phyloP scores from a whole-genome alignment of 2,113 vertebrate genomes.

The Cyprinodon brontotheroides region DNA sequence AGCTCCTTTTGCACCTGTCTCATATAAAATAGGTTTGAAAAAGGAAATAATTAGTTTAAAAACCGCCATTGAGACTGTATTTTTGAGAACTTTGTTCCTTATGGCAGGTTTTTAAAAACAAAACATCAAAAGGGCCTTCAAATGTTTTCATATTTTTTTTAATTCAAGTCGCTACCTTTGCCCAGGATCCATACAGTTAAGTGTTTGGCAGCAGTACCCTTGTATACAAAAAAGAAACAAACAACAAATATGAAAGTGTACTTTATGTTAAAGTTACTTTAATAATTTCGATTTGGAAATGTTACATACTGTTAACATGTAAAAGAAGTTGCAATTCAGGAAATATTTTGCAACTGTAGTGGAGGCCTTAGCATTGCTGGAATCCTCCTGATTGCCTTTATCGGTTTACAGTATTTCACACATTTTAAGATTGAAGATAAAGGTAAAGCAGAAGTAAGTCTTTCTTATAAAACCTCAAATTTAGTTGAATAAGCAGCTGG shows the following conservation, averaged over 20 bases:
- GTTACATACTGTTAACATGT: neutral
- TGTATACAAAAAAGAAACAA: too few relatives aligned
- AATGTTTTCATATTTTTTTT: neutral
- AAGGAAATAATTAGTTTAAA: neutral
- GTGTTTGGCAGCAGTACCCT: neutral
- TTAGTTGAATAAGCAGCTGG: neutral
- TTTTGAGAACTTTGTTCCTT: neutral
- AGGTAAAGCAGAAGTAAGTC: neutral
- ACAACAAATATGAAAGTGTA: neutral
- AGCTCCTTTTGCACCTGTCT: neutral
- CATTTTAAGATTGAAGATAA: neutral
- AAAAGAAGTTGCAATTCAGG: neutral
- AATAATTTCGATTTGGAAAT: neutral
- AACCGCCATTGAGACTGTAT: neutral
- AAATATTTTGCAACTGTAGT: neutral
- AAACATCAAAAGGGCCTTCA: neutral
- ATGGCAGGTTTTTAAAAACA: neutral
- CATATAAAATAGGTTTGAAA: neutral
- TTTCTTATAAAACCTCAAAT: neutral
- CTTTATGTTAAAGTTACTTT: neutral
- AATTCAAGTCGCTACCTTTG: neutral
- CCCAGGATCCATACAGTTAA: neutral
- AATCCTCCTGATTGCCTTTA: neutral
- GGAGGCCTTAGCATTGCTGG: neutral
- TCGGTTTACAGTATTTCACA: neutral